These are phyloP conservation scores for Orbicella faveolata DNA, from an alignment of 64 coral and sea anemone species.

Conservation along the genomic window DNA sequence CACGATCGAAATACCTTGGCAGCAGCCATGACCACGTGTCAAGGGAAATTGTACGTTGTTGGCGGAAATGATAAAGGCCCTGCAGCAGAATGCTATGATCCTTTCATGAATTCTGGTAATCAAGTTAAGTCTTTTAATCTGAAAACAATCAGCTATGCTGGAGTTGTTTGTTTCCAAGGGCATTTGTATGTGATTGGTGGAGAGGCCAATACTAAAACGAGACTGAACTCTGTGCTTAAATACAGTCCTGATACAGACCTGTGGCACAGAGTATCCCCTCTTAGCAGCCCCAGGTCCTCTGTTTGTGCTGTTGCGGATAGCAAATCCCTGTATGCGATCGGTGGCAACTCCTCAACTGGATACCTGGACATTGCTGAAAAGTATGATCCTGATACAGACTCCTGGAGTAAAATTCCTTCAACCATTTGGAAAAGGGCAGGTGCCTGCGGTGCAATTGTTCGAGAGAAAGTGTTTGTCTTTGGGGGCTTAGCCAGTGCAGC, in stretches of 20 bases:
- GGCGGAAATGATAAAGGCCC: background rate
- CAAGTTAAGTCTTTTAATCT: background rate
- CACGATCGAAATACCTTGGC: too few relatives aligned
- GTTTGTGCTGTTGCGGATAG: background rate
- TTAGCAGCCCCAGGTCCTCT: background rate
- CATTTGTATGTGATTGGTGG: background rate
- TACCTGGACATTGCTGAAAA: constrained; percentile 2
- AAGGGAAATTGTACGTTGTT: constrained; percentile 2
- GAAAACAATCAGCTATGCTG: background rate
- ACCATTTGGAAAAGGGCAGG: background rate
- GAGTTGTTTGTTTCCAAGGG: background rate
- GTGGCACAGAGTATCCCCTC: background rate
- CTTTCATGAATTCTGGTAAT: background rate
- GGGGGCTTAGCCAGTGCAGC: background rate
- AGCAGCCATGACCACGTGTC: background rate
- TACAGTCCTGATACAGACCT: constrained; percentile 9
- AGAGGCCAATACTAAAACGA: too few relatives aligned
- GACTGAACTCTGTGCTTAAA: background rate
- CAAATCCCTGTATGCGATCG: constrained; percentile 12
- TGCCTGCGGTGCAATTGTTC: background rate
- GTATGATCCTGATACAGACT: constrained; percentile 26
- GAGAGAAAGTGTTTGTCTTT: background rate
- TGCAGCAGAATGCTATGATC: background rate
- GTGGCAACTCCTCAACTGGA: background rate
- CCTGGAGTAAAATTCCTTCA: constrained; percentile 19